Evolutionary conservation across 1,140 invertebrate genomes (phyloP).

Genomic region (Euwallacea similis): DNA sequence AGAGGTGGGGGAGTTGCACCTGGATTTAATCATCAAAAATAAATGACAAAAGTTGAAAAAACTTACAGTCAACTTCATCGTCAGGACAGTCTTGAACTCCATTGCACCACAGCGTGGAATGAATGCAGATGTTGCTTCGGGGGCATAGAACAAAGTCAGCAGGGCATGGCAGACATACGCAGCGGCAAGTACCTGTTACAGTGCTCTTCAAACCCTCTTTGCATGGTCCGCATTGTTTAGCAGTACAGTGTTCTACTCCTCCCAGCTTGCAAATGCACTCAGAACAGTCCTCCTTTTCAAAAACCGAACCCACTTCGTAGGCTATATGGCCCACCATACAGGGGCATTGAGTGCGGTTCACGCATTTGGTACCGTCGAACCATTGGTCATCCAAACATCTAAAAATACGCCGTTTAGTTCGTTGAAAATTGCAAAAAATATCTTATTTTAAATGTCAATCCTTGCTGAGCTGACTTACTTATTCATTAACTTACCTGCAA

Average conservation of each 20-base stretch:
- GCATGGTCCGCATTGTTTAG: slow-evolving; percentile 69
- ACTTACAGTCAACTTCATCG: slow-evolving; percentile 73
- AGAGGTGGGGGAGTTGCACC: slow-evolving; percentile 18
- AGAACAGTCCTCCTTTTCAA: slow-evolving; percentile 70
- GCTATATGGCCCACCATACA: slow-evolving; percentile 70
- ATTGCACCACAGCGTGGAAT: slow-evolving; percentile 75
- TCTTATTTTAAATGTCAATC: neutral
- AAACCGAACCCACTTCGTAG: slow-evolving; percentile 69
- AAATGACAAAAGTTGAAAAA: neutral
- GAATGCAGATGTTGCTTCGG: slow-evolving; percentile 74
- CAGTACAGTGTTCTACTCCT: slow-evolving; percentile 66
- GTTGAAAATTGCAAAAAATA: no score
- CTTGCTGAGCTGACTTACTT: neutral
- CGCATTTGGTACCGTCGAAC: slow-evolving; percentile 76
- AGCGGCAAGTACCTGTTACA: slow-evolving; percentile 65
- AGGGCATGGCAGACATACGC: slow-evolving; percentile 73
- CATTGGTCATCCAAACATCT: slow-evolving; percentile 51
- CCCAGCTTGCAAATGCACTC: slow-evolving; percentile 76
- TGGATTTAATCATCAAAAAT: slow-evolving; percentile 1
- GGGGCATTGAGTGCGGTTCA: slow-evolving; percentile 69
- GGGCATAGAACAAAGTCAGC: slow-evolving; percentile 68
- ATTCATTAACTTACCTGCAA: slow-evolving; percentile 49
- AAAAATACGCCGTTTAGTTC: neutral
- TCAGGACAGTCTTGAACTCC: slow-evolving; percentile 81
- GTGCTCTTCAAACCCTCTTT: slow-evolving; percentile 56